Evolutionary conservation across 2,888 invertebrate genomes (phyloP).

Genomic region (Subacronicta megacephala): DNA sequence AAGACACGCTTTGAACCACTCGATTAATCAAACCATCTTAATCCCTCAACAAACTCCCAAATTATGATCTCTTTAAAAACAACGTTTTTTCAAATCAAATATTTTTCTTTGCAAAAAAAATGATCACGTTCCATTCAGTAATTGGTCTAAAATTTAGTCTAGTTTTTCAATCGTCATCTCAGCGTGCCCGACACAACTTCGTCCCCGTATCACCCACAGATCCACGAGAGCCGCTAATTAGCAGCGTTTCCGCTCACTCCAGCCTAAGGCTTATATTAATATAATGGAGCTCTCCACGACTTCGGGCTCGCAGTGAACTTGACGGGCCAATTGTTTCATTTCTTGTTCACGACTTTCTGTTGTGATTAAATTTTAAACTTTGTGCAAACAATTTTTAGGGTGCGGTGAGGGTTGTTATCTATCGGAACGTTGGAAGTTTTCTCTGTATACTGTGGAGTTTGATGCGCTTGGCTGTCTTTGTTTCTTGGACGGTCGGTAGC

Average conservation of each 20-base stretch:
- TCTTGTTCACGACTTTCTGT: conserved; percentile 58
- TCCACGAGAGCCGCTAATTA: conserved; percentile 64
- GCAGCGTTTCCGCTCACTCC: conserved; percentile 55
- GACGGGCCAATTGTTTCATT: conserved; percentile 53
- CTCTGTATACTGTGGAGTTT: neutral
- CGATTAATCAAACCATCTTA: too few species aligned
- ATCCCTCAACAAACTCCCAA: too few species aligned
- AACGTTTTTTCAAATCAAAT: too few species aligned
- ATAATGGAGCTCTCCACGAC: conserved; percentile 57
- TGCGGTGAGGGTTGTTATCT: conserved; percentile 12
- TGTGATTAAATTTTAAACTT: conserved; percentile 67
- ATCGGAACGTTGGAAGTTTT: conserved; percentile 1
- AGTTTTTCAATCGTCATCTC: neutral
- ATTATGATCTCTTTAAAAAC: too few species aligned
- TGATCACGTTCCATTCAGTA: too few species aligned
- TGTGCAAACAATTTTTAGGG: conserved; percentile 49
- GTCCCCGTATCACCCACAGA: conserved; percentile 27
- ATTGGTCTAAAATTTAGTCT: too few species aligned
- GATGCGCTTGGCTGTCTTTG: neutral
- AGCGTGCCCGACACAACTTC: neutral
- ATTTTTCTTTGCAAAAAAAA: too few species aligned
- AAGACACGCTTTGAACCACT: too few species aligned
- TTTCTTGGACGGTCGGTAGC: neutral
- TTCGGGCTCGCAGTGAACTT: conserved; percentile 43
- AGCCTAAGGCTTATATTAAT: conserved; percentile 69